Conservation (phyloP, 2,113 vertebrate genomes). For the Nibea albiflora region DNA sequence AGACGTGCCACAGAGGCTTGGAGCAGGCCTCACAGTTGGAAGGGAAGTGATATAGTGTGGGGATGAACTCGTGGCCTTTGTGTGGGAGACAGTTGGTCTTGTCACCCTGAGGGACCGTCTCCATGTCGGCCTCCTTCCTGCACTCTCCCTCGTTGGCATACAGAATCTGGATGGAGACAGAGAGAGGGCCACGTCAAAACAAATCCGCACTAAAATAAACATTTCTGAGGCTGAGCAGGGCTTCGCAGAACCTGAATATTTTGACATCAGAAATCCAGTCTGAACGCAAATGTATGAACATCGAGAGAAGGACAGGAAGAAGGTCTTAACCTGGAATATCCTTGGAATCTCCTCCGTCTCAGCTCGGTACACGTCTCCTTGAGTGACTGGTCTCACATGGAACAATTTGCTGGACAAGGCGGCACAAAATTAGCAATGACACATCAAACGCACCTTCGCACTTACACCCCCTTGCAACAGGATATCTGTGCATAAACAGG, state of each 20-base stretch:
- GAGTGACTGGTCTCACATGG: constrained; percentile 97
- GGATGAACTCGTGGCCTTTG: constrained; percentile 99
- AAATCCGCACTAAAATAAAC: neutral
- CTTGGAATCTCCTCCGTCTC: constrained; percentile 98
- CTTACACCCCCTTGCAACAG: neutral
- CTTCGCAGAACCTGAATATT: neutral
- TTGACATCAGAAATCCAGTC: neutral
- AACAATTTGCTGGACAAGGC: constrained; percentile 91
- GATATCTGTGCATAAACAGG: neutral
- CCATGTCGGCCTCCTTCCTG: constrained; percentile 94
- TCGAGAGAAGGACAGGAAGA: neutral
- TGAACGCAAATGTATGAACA: neutral
- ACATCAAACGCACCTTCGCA: neutral
- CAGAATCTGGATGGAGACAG: constrained; percentile 86
- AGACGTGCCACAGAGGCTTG: constrained; percentile 99
- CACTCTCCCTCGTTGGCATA: constrained; percentile 99
- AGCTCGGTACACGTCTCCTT: constrained; percentile 98
- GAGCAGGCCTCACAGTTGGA: constrained; percentile 98
- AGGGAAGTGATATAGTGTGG: constrained; percentile 98
- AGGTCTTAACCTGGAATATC: constrained; percentile 93
- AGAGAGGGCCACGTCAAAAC: neutral
- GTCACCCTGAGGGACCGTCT: constrained; percentile 91
- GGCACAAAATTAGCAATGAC: neutral
- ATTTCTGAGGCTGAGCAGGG: constrained; percentile 1
- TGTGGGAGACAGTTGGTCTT: constrained; percentile 96